Evolutionary conservation across 2,797 vertebrate genomes (phyloP), one percentile per base, ranked within the genome.

Genomic region (Sebastes oblongus): DNA sequence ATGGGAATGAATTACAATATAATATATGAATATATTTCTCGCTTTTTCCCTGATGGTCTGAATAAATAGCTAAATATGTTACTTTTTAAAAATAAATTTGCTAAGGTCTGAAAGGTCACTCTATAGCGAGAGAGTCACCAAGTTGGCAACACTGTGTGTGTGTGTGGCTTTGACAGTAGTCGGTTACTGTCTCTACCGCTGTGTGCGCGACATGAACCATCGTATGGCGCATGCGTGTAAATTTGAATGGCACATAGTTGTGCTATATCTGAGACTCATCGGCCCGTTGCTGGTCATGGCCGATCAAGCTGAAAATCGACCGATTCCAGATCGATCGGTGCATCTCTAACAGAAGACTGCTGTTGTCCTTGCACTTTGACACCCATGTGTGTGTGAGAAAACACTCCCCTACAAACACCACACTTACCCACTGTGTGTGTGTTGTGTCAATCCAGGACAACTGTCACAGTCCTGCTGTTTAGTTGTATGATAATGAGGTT

Each of bases 131-230:
- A 60, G 58, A 60, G 58, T 60, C 4, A 2, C 4, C 59, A 32
- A 32, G 59, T 32, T n/a, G 29, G 59, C 59, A n/a, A 32, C 29
- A n/a, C 30, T 46, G 42, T 60, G 59, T 42, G 39, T 32, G 32
- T 16, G 39, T 16, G 39, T 2, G 58, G 58, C 30, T 62, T 30
- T n/a, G 29, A 62, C 6, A 13, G 6, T 34, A 62, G 60, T 13
- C 0, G 5, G 20, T 62, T n/a, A n/a, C 27, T 4, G 11, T 62
- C 29, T 62, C 20, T 62, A 12, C 30, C 18, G 11, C 20, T 34
- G 60, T 61, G 16, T 0, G 20, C 3, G 27, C 1, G 29, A 0
- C 3, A 39, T 0, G 0, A 62, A 22, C 32, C 7, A 36, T 13
- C 22, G 3, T 62, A 11, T 0, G 0, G 4, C 13, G 7, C 61